Evolutionary conservation across 2,888 invertebrate genomes (phyloP), one percentile per base, ranked within the genome.

Genomic region (Melanotus villosus): DNA sequence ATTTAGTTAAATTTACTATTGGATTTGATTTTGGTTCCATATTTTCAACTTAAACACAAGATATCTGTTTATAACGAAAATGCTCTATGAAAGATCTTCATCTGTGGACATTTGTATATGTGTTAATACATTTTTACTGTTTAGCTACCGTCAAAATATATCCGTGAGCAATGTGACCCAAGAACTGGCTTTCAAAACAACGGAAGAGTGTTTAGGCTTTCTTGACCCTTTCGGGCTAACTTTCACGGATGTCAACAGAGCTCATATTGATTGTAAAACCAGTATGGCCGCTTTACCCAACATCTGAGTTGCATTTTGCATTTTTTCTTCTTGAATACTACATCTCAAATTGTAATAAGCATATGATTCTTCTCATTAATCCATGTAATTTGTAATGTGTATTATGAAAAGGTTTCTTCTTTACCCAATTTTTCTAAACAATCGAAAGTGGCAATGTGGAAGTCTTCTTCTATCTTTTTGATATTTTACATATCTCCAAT

Each of bases 101-200:
- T 26, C 47, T n/a, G 18, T 10, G n/a, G 12, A 10, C 30, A 16
- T n/a, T 52, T 30, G 18, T 18, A 18, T 18, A 19, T 34, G 32
- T 65, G 12, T 65, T 47, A 64, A 57, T 47, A 19, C 30, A 43
- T 45, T 57, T 65, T 65, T 65, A 65, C 52, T 84, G 82, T 84
- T 84, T 93, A 97, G 97, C 90, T 97, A 95, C 90, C 97, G 97
- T 83, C 97, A 95, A 87, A 91, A 89, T 86, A 90, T 98, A 88
- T 92, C 93, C 81, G 90, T 96, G 87, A 91, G 92, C 85, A 94
- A 92, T 90, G 89, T 98, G 87, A 87, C 90, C 84, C 91, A 91
- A 86, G 93, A 94, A 88, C 90, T 98, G 90, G 95, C 93, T 83
- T 97, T 97, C 89, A 90, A 91, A 82, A 91, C 92, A 79, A 87